These are phyloP conservation scores for Drosophila seclusa DNA, from an alignment of 2,888 invertebrate species.

Conservation along the genomic window DNA sequence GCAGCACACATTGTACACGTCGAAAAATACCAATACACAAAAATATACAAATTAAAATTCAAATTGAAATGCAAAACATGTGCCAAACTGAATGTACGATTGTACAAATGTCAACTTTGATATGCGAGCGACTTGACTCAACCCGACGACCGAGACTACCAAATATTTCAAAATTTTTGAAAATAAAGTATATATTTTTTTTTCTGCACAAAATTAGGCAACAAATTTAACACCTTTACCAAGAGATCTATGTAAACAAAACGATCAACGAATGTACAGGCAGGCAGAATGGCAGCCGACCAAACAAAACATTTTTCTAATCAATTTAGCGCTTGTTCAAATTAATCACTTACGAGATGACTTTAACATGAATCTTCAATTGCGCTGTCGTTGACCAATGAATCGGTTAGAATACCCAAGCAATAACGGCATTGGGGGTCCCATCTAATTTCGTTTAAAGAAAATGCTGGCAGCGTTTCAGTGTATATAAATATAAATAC, in stretches of 20 bases:
- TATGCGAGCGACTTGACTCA: constrained; percentile 73
- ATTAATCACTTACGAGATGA: constrained; percentile 72
- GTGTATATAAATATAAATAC: constrained; percentile 61
- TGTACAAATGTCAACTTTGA: constrained; percentile 77
- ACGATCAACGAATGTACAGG: constrained; percentile 8
- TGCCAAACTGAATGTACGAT: constrained; percentile 73
- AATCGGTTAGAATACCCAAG: constrained; percentile 38
- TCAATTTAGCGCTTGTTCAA: constrained; percentile 65
- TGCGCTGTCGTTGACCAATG: constrained; percentile 51
- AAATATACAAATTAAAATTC: constrained; percentile 52
- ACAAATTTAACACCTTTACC: constrained; percentile 35
- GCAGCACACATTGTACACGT: constrained; percentile 27
- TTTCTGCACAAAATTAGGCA: constrained; percentile 54
- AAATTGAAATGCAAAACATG: constrained; percentile 75
- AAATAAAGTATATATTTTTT: constrained; percentile 17
- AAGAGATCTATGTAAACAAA: constrained; percentile 37
- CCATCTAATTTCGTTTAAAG: constrained; percentile 70
- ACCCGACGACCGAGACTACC: constrained; percentile 65
- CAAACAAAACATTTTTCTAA: constrained; percentile 67
- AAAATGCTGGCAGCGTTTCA: constrained; percentile 66
- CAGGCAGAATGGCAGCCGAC: constrained; percentile 49
- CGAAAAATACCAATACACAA: constrained; percentile 42
- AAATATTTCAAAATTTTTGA: constrained; percentile 50
- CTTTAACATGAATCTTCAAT: constrained; percentile 54
- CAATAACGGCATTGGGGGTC: constrained; percentile 51